Evolutionary conservation across 2,888 invertebrate genomes (phyloP), one percentile per base, ranked within the genome.

Genomic region (Cyaniris semiargus): DNA sequence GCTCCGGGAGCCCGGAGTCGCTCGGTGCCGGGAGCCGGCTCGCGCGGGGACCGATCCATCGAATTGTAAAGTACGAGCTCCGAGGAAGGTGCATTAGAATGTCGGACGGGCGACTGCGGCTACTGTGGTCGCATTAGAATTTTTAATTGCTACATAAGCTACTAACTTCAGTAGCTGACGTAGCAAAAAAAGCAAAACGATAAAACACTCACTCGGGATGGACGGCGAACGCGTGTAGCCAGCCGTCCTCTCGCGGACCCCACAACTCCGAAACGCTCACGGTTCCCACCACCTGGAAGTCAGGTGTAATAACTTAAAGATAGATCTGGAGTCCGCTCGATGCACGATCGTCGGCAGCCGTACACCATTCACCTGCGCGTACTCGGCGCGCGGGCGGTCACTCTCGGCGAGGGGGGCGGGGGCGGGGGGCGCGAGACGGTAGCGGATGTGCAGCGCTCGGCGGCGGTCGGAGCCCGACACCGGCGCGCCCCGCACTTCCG

Each of bases 181-280:
- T 7, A 38, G 38, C 10, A 38, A 15, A 48, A 44, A 48, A 48
- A 15, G 15, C 4, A 48, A 48, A 15, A 48, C 48, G 1, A 18
- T 48, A 48, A 48, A 48, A 21, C 10, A 81, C 82, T 78, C 75
- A 83, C 83, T 80, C 78, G 0, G 81, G 79, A 48, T 82, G 81
- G 44, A 84, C 84, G 4, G 82, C 82, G 70, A 89, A 83, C 74
- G 82, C 85, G 78, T 86, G 85, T 80, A 89, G 82, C 87, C 89
- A 87, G 79, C 84, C 86, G 76, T 83, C 81, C 78, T 78, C 81
- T 44, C 79, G 79, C 76, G 83, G 79, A 70, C 85, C 87, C 81
- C 85, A 83, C 80, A 78, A 82, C 80, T 84, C 83, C 0, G 85
- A 81, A 81, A 88, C 82, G 81, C 87, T 86, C 78, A 83, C 84